Evolutionary conservation across 2,888 invertebrate species (phyloP), one percentile per base, ranked within the genome.

Genomic region (Thereva unica): DNA sequence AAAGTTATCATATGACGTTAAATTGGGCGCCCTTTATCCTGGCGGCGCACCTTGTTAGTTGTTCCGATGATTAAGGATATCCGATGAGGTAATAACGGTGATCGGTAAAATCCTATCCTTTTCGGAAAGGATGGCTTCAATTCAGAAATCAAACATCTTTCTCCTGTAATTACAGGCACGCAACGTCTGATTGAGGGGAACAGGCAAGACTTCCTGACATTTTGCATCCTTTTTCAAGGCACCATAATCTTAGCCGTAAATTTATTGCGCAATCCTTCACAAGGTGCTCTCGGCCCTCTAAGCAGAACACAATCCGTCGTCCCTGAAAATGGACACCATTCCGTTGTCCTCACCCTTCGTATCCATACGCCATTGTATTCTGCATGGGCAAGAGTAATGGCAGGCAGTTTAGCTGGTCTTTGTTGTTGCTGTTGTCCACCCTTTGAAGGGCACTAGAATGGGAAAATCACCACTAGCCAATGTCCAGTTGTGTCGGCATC

Each of bases 141-240:
- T 73, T 73, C 70, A 57, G 71, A 74, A 75, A 71, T 75, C 75
- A 76, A 77, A 76, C 73, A 77, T 73, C 73, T 75, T 76, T 75
- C 69, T 72, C 72, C 72, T 70, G 68, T 74, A 72, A 74, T 76
- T 74, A 74, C 65, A 72, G 71, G 72, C 71, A 68, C 70, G 71
- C 70, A 70, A 73, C 73, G 70, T 70, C 70, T 69, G 71, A 67
- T 65, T 66, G 71, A 50, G 70, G 5, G n/a, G 49, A n/a, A 40
- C 66, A 69, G 61, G 47, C 35, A 59, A 63, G 68, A 63, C 47
- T 66, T 59, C 64, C 67, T 67, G 50, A 37, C 38, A 37, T 45
- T 59, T 49, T 38, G 44, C 57, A 38, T 37, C 37, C 8, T 10
- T 10, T 23, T 38, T 9, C 41, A 56, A 12, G 10, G 23, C 42